These are phyloP conservation scores for Caenorhabditis sp. DNA, from an alignment of 2,888 invertebrate genomes.

Conservation along the genomic window DNA sequence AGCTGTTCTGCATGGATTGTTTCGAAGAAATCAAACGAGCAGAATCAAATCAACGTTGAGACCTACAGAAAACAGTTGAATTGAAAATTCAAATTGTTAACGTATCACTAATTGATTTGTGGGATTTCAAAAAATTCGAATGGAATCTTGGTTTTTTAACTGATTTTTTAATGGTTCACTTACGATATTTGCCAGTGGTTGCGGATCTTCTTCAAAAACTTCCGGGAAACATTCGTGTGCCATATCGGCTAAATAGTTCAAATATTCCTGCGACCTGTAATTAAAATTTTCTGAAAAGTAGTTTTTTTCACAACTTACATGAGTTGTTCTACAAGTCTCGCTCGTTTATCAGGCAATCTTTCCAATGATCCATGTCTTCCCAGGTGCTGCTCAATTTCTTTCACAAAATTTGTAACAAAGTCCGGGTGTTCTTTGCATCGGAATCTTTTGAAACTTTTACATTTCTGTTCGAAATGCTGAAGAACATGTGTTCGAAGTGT, in stretches of 20 bases:
- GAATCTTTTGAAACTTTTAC: slow-evolving; percentile 8
- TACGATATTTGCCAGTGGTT: slow-evolving; percentile 8
- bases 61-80: no score
- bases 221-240: slow-evolving; percentile 16
- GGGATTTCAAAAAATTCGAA: no score
- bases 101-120: no score
- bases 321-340: slow-evolving; percentile 6
- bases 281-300: neutral
- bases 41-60: no score
- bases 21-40: no score
- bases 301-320: slow-evolving; percentile 11
- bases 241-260: slow-evolving; percentile 7
- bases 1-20: no score
- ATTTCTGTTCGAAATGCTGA: slow-evolving; percentile 12
- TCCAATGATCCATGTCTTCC: slow-evolving; percentile 9
- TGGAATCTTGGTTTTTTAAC: no score
- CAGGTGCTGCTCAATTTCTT: slow-evolving; percentile 24
- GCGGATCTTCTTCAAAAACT: slow-evolving; percentile 19
- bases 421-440: slow-evolving; percentile 7
- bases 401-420: slow-evolving; percentile 17
- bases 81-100: no score
- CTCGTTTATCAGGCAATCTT: slow-evolving; percentile 3
- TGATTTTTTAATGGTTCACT: slow-evolving; percentile 10
- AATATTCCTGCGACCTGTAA: slow-evolving; percentile 10
- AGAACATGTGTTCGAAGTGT: slow-evolving; percentile 16